Percentiles rank a stretch among this genome's conserved stretches.
These are phyloP conservation scores for Ochotona princeps DNA, from an alignment of 2,113 vertebrate genomes.

Conservation along the genomic window DNA sequence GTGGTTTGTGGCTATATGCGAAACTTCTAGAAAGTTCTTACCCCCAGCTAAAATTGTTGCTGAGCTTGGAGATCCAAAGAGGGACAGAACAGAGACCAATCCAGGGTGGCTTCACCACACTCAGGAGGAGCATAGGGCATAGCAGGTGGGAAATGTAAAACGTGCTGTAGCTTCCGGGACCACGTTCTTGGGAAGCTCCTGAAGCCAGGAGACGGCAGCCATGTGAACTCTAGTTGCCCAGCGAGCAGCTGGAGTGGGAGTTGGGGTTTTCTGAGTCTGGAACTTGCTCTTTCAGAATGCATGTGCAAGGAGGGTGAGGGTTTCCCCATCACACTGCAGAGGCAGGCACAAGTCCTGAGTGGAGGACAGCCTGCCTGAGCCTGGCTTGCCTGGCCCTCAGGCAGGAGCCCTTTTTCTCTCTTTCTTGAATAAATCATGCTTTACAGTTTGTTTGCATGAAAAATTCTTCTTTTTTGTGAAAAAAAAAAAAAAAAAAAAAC, in stretches of 20 bases:
- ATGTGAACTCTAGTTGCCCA: neutral
- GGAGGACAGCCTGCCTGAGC: neutral
- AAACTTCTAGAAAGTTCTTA: slow-evolving; percentile 30
- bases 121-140: neutral
- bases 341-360: neutral
- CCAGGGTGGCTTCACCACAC: neutral
- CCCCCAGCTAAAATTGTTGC: neutral
- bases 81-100: neutral
- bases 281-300: neutral
- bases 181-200: neutral
- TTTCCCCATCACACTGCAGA: neutral
- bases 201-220: neutral
- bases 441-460: too few species aligned
- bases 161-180: neutral
- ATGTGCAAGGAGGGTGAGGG: neutral
- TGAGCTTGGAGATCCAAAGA: neutral
- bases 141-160: neutral
- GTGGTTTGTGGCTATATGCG: neutral
- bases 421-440: too few species aligned
- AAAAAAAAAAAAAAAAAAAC: too few species aligned
- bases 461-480: too few species aligned
- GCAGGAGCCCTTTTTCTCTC: too few species aligned
- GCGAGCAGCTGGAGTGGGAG: rapidly evolving
- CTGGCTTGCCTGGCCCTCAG: too few species aligned
- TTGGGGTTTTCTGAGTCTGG: neutral